Base-by-base conservation (phyloP, 2,888 invertebrate genomes). In the Dione juno region DNA sequence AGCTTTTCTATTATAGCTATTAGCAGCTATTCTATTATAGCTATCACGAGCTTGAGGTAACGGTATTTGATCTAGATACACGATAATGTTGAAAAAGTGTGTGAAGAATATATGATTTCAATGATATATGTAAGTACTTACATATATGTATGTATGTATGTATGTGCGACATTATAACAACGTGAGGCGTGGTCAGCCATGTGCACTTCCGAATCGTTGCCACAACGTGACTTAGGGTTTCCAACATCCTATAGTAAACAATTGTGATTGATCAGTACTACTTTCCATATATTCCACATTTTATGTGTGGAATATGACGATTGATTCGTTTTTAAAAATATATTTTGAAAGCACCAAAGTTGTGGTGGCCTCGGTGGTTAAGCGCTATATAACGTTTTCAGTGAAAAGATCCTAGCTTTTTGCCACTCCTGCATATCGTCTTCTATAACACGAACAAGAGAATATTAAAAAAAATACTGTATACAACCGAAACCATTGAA, bases 171-270 rank as follows among this genome's bases (percentile, higher is more conserved):
- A 58, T 67, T 68, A 72, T 61, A 61, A 54, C 79, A 77, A 80
- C 79, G 79, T 79, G 79, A 78, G 74, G 74, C 79, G 76, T 79
- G 80, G 73, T 75, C 65, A 41, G 77, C 74, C 80, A 79, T 80
- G 80, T 80, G 80, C 79, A 72, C 45, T 72, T 68, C 70, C 71
- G 71, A 77, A 77, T 74, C 77, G 75, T 74, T 73, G 64, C 72
- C 28, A 68, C 77, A 78, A 80, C 80, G 80, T 80, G 79, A 80
- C 75, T 53, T 57, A 75, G 77, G 76, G 77, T 40, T 78, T 76
- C 28, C 75, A 58, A 35, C 21, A 53, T n/a, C 11, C 28, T 35
- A 16, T 45, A 61, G 45, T 16, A 40, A 57, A 57, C 16, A 40
- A 19, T 57, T 16, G 37, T 57, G 57, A 40, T 37, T 2, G 16